Base-by-base conservation (phyloP, 2,888 invertebrate genomes). In the Macropis europaea region DNA sequence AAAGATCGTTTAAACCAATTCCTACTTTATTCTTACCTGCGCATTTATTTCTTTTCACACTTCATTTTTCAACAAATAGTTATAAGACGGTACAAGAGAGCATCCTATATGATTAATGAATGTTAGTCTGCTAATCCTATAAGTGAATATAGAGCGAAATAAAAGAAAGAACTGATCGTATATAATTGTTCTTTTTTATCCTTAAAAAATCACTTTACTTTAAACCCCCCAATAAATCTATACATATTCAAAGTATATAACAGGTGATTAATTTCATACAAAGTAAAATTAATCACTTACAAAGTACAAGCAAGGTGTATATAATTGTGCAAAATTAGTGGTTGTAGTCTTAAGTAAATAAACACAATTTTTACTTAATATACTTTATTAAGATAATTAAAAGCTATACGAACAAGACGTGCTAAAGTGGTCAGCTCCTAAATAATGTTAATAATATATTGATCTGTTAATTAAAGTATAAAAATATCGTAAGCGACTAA, bases 321-420 rank as follows among this genome's bases (percentile, higher is more conserved):
- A n/a, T n/a, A n/a, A n/a, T n/a, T n/a, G n/a, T n/a, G n/a, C n/a
- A n/a, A 36, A 36, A 50, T 34, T 34, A 48, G 13, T 34, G 34
- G 22, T 17, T n/a, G 5, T n/a, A 9, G 11, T 22, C 19, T 40
- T 5, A 7, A 40, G 2, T 7, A 36, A 60, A 57, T 13, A 42
- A 61, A 60, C 22, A 67, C 62, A 64, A 74, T 47, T 48, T 38
- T 54, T 62, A 64, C 28, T 54, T 69, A 43, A 66, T 72, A 66
- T 80, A 79, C 70, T 86, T 84, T 84, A 86, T 84, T 84, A 79
- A 77, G 83, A 80, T 78, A 76, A 83, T 84, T 88, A 87, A 88
- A 87, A 87, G 83, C 85, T 88, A 87, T 84, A 89, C 86, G 87
- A 87, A 85, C 85, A 69, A 69, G 45, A 87, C 84, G 88, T 88